Conservation (phyloP, 2,888 invertebrate genomes). For the Ethmia dodecea region DNA sequence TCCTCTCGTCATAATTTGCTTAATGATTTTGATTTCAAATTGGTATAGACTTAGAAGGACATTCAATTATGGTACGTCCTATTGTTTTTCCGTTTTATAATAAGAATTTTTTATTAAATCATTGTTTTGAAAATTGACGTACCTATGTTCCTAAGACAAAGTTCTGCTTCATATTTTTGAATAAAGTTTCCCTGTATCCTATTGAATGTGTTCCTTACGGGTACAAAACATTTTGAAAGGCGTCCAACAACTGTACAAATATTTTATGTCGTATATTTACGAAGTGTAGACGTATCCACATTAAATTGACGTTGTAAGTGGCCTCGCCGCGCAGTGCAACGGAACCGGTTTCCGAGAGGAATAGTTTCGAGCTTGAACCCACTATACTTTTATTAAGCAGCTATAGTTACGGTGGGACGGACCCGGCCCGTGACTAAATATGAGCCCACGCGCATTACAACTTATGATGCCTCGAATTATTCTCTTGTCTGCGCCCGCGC, state of each 20-base stretch:
- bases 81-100: too few relatives aligned
- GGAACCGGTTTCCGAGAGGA: constrained; percentile 58
- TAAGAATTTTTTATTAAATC: too few relatives aligned
- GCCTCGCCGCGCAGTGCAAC: constrained; percentile 21
- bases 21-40: background rate
- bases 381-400: constrained; percentile 47
- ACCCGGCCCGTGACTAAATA: constrained; percentile 62
- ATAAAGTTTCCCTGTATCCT: too few relatives aligned
- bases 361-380: constrained; percentile 49
- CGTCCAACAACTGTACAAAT: too few relatives aligned
- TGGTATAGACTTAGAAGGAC: background rate
- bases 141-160: too few relatives aligned
- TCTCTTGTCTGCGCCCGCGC: constrained; percentile 33
- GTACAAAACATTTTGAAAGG: too few relatives aligned
- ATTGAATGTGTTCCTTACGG: too few relatives aligned
- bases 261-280: too few relatives aligned
- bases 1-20: background rate
- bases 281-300: constrained; percentile 6
- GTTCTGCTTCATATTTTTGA: too few relatives aligned
- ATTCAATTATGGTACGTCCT: too few relatives aligned
- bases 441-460: constrained; percentile 60
- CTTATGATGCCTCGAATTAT: constrained; percentile 53
- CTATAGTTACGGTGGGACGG: constrained; percentile 47
- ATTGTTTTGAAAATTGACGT: too few relatives aligned
- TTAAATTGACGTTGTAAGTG: background rate